Conservation (phyloP, 2,888 invertebrate genomes). For the Latheticus oryzae region DNA sequence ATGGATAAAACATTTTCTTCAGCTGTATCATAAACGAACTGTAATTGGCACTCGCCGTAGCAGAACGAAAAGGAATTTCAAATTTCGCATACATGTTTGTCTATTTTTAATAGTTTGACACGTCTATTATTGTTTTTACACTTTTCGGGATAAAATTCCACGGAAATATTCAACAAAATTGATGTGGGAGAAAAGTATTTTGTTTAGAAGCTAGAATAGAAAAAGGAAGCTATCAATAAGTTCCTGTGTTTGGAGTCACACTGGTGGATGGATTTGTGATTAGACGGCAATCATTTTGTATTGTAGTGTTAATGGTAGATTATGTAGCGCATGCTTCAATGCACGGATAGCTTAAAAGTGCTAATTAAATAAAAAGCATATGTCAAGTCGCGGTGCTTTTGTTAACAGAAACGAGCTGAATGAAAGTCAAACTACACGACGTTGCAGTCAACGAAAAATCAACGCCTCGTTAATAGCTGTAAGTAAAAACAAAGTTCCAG, state of each 20-base stretch:
- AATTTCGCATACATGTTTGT: conserved; percentile 5
- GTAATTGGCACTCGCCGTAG: conserved; percentile 13
- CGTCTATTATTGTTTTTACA: too few relatives aligned
- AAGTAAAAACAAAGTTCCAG: conserved; percentile 37
- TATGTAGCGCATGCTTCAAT: conserved; percentile 52
- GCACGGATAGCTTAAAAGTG: conserved; percentile 55
- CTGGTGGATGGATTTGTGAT: conserved; percentile 19
- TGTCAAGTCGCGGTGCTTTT: conserved; percentile 50
- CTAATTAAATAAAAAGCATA: conserved; percentile 40
- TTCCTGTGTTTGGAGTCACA: conserved; percentile 26
- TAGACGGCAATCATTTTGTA: too few relatives aligned
- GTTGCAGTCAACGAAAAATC: conserved; percentile 55
- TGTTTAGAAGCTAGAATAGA: conserved; percentile 2
- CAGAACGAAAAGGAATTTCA: neutral
- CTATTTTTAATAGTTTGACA: too few relatives aligned
- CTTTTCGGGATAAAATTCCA: too few relatives aligned
- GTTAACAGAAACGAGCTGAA: conserved; percentile 61
- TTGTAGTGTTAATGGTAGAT: conserved; percentile 27
- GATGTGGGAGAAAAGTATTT: conserved; percentile 3
- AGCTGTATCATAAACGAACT: conserved; percentile 8
- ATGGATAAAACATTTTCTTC: conserved; percentile 3
- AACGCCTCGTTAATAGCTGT: conserved; percentile 40
- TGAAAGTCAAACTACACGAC: conserved; percentile 51
- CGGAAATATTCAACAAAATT: neutral
- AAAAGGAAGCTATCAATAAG: conserved; percentile 28